A percentile compares a stretch with the other conserved stretches of the same genome.
These are phyloP conservation scores for Plutella xylostella DNA, from an alignment of 2,888 invertebrate genomes.

Conservation along the genomic window DNA sequence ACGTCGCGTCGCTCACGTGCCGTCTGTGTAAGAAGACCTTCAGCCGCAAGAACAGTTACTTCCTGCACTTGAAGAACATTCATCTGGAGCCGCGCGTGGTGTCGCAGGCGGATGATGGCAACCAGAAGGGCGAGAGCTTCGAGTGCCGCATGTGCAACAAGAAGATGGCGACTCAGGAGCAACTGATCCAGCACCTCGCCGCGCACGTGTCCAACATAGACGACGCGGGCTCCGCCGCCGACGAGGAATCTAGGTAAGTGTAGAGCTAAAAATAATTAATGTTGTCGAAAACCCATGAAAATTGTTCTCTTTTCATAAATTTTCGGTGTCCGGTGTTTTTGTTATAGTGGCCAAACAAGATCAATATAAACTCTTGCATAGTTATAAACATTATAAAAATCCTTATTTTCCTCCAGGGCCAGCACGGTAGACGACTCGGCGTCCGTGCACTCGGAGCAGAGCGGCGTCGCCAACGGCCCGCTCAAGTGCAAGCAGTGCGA, in stretches of 20 bases:
- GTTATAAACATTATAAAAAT: no score
- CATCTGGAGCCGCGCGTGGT: constrained; percentile 35
- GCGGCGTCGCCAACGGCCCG: constrained; percentile 22
- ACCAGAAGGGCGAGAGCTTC: constrained; percentile 13
- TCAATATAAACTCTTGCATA: no score
- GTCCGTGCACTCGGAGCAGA: constrained; percentile 36
- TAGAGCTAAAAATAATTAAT: no score
- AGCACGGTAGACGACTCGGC: constrained; percentile 36
- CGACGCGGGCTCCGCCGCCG: constrained; percentile 25
- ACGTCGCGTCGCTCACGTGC: constrained; percentile 30
- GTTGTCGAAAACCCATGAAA: no score
- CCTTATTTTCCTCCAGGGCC: constrained; percentile 31
- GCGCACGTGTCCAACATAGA: constrained; percentile 51
- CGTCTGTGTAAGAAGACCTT: constrained; percentile 38
- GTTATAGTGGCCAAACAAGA: no score
- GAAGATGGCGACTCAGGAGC: constrained; percentile 40
- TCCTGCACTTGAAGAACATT: constrained; percentile 37
- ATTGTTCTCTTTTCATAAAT: no score
- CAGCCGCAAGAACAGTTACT: constrained; percentile 33
- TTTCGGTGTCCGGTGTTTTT: no score
- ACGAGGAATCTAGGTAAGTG: constrained; percentile 41
- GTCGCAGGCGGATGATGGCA: constrained; percentile 16
- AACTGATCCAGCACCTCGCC: constrained; percentile 49
- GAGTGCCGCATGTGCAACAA: constrained; percentile 52
- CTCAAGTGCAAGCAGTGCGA: constrained; percentile 43